Base-by-base conservation (phyloP, 2,888 invertebrate species). In the Magallana nippona region DNA sequence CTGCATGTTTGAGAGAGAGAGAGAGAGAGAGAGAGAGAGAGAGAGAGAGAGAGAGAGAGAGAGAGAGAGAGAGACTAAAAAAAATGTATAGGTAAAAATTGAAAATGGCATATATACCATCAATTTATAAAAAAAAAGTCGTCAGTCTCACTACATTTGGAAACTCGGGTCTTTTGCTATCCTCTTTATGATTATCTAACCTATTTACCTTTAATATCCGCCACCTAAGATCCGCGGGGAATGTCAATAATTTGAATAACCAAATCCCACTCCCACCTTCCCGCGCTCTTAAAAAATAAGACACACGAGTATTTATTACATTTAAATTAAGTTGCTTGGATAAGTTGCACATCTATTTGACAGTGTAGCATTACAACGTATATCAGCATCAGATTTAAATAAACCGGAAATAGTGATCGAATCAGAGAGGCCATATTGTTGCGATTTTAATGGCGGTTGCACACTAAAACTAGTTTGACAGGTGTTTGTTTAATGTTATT, bases 371-470 rank as follows among this genome's bases (percentile, higher is more conserved):
- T 22, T 63, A 63, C 8, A 63, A 13, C 27, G 63, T 0, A 22
- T 15, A 11, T 19, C 22, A 27, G 10, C 22, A 22, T 22, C 63
- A 63, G 22, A 22, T 27, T 63, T 63, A 63, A 63, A 63, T 63
- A 63, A 63, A 63, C 63, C 63, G 63, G 63, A 63, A 63, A 63
- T 63, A 62, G 62, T 62, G 27, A 10, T 13, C 63, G 63, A 63
- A 22, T 63, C 63, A 27, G 63, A 22, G 79, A 79, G 56, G 79
- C 79, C 79, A 79, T 79, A 57, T 79, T 79, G 55, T 57, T 79
- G 56, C 79, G 55, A 57, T 56, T 79, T 79, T 79, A 79, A 79
- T 79, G 79, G 79, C 79, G 79, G 79, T 79, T 79, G 22, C 63
- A 63, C 63, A 79, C 79, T 79, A 19, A 79, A 79, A 55, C 56